Percentiles rank a stretch among this genome's conserved stretches.
These are phyloP conservation scores for Yponomeuta cagnagella DNA, from an alignment of 2,888 invertebrate genomes.

Conservation along the genomic window DNA sequence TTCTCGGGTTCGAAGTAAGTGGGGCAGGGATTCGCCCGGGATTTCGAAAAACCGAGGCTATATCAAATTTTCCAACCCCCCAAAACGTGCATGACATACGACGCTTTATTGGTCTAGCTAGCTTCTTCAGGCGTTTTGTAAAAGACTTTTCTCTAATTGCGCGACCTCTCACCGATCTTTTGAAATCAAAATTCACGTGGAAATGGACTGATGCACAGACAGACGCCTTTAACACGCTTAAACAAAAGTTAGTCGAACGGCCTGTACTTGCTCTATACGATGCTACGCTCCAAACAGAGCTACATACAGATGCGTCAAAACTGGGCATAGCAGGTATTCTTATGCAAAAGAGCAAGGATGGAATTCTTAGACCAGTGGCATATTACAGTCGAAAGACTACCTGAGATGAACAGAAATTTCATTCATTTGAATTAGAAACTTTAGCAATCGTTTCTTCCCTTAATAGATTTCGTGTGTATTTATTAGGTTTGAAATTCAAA, in stretches of 20 bases:
- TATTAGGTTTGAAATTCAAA: slow-evolving; percentile 14
- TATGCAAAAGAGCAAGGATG: slow-evolving; percentile 25
- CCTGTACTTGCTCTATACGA: slow-evolving; percentile 33
- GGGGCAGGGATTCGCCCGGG: slow-evolving; percentile 27
- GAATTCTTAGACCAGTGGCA: slow-evolving; percentile 21
- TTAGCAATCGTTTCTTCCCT: slow-evolving; percentile 15
- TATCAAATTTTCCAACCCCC: slow-evolving; percentile 24
- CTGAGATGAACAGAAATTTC: slow-evolving; percentile 14
- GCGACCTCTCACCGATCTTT: slow-evolving; percentile 26
- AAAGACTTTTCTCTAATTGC: slow-evolving; percentile 27
- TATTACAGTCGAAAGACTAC: slow-evolving; percentile 26
- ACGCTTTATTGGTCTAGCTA: slow-evolving; percentile 26
- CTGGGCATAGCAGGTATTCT: slow-evolving; percentile 33
- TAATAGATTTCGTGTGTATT: slow-evolving; percentile 14
- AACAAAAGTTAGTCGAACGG: slow-evolving; percentile 25
- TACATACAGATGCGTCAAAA: slow-evolving; percentile 41
- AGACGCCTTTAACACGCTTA: slow-evolving; percentile 26
- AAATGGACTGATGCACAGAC: slow-evolving; percentile 24
- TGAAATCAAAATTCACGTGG: slow-evolving; percentile 22
- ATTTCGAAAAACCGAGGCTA: slow-evolving; percentile 19
- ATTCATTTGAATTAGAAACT: slow-evolving; percentile 16
- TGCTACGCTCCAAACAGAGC: slow-evolving; percentile 25
- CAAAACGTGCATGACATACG: slow-evolving; percentile 27
- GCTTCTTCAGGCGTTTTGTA: slow-evolving; percentile 25
- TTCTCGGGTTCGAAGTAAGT: slow-evolving; percentile 28